These are phyloP conservation scores for Drosophila mimetica DNA, from an alignment of 2,888 invertebrate species.

Conservation along the genomic window DNA sequence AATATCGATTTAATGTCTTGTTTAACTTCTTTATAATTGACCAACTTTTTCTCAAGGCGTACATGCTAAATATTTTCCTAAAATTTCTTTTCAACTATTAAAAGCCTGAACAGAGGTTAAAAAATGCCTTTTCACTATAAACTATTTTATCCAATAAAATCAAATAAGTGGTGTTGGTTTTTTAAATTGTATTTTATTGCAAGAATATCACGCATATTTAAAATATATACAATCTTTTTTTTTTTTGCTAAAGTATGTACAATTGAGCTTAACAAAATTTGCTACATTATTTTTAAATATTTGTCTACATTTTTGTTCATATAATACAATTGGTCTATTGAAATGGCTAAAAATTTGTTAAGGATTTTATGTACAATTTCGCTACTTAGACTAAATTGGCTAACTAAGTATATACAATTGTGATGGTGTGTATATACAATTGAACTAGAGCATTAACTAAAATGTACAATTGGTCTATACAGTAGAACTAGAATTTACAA, in stretches of 20 bases:
- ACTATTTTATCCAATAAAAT: too few species aligned
- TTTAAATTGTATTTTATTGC: conserved; percentile 61
- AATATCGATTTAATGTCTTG: too few species aligned
- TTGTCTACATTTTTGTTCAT: conserved; percentile 13
- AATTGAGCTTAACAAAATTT: conserved; percentile 37
- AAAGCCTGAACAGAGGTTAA: too few species aligned
- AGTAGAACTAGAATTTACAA: conserved; percentile 35
- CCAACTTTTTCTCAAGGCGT: too few species aligned
- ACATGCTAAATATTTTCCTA: too few species aligned
- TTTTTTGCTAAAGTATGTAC: conserved; percentile 39
- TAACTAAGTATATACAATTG: conserved; percentile 34
- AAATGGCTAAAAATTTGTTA: conserved; percentile 20
- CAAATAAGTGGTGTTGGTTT: not conserved
- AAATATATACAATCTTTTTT: conserved; percentile 51
- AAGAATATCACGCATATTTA: conserved; percentile 65
- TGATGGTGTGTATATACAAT: conserved; percentile 56
- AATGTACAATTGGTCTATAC: conserved; percentile 48
- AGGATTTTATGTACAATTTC: conserved; percentile 32
- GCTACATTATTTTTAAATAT: conserved; percentile 7
- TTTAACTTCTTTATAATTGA: too few species aligned
- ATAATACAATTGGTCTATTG: conserved; percentile 42
- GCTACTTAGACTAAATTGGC: conserved; percentile 24
- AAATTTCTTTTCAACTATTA: too few species aligned
- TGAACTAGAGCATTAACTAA: conserved; percentile 41
- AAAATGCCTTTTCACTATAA: too few species aligned